Evolutionary conservation across 2,797 vertebrate genomes (phyloP).

Genomic region (Crax fasciolata): DNA sequence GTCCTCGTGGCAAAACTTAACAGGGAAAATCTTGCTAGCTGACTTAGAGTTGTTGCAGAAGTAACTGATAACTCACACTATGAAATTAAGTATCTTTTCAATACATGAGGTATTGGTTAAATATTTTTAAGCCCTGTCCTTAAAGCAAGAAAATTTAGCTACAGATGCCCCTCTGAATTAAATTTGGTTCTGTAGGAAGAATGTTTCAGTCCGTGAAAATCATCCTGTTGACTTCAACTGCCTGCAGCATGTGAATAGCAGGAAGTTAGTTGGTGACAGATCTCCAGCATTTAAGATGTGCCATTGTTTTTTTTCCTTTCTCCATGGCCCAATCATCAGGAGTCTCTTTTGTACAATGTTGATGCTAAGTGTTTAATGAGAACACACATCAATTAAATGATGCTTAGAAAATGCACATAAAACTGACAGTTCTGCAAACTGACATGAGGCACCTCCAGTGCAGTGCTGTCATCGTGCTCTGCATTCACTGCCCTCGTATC

Average conservation of each 20-base stretch:
- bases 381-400: background rate
- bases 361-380: background rate
- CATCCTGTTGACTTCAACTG: background rate
- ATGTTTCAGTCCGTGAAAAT: background rate
- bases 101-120: background rate
- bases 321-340: fast-evolving
- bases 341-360: fast-evolving
- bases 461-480: fast-evolving
- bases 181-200: background rate
- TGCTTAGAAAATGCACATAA: background rate
- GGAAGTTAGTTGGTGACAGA: background rate
- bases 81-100: background rate
- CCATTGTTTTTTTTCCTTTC: background rate
- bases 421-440: background rate
- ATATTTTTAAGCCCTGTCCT: background rate
- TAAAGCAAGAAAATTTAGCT: background rate
- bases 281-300: background rate
- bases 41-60: background rate
- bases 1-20: background rate
- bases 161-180: background rate
- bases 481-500: background rate
- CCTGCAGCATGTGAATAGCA: background rate
- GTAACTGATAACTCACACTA: background rate
- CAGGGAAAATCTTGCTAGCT: background rate
- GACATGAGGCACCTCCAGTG: background rate